Evolutionary conservation across 2,797 vertebrate genomes (phyloP).

Genomic region (Leptodactylus fallax): DNA sequence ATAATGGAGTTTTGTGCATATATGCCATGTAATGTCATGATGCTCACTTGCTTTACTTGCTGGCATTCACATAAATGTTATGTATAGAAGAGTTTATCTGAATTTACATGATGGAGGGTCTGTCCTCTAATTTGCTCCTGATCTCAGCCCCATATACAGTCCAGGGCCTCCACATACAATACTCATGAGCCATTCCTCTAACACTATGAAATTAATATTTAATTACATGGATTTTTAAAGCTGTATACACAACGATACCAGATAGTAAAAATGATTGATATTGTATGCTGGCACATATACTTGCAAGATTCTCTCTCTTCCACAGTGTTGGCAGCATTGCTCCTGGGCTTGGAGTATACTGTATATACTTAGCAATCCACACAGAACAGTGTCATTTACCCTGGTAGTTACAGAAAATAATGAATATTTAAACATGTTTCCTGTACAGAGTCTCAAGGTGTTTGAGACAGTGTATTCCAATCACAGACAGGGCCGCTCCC

Average conservation of each 20-base stretch:
- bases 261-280: conserved; percentile 3
- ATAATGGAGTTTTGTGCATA: too few relatives aligned
- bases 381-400: conserved; percentile 11
- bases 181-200: background rate
- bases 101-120: background rate
- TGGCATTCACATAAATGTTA: background rate
- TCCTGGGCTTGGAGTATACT: background rate
- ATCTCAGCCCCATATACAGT: too few relatives aligned
- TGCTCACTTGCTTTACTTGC: too few relatives aligned
- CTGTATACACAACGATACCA: background rate
- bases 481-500: conserved; percentile 61
- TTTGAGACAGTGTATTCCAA: conserved; percentile 19
- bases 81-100: background rate
- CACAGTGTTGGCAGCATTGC: background rate
- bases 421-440: conserved; percentile 42
- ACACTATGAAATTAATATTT: conserved; percentile 10
- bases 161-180: background rate
- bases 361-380: conserved; percentile 26
- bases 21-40: too few relatives aligned
- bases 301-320: background rate
- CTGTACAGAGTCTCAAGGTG: background rate
- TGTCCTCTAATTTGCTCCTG: background rate
- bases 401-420: background rate
- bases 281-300: background rate
- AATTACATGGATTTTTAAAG: conserved; percentile 1